These are phyloP conservation scores for Lithophane socia DNA, from an alignment of 2,888 invertebrate species.

Conservation along the genomic window DNA sequence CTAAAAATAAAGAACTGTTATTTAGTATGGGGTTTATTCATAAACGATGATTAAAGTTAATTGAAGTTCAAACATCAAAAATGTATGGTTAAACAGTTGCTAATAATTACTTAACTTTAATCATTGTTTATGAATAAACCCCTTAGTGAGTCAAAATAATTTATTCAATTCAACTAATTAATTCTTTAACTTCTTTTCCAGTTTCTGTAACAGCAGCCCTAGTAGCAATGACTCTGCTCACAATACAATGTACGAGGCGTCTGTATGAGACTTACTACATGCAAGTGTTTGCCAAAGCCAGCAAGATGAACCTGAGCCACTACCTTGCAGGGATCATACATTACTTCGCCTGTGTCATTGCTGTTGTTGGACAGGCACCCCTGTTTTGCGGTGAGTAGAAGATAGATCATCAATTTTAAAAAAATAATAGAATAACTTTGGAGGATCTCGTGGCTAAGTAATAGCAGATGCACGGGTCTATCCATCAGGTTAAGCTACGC, in stretches of 20 bases:
- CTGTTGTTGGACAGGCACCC: constrained; percentile 93
- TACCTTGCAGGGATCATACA: constrained; percentile 94
- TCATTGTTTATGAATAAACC: too few relatives aligned
- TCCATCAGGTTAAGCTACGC: too few relatives aligned
- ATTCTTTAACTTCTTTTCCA: constrained; percentile 71
- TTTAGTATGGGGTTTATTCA: neutral
- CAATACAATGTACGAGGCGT: constrained; percentile 93
- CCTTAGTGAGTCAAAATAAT: too few relatives aligned
- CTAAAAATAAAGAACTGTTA: neutral
- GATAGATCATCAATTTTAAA: neutral
- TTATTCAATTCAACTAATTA: neutral
- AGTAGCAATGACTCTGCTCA: constrained; percentile 91
- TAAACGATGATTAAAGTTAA: too few relatives aligned
- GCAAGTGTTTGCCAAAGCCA: constrained; percentile 94
- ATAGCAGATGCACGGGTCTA: too few relatives aligned
- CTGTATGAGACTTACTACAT: constrained; percentile 95
- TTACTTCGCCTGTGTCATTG: constrained; percentile 93
- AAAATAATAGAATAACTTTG: neutral
- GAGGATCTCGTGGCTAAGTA: too few relatives aligned
- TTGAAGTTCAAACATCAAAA: too few relatives aligned
- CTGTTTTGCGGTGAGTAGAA: constrained; percentile 90
- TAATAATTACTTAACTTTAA: too few relatives aligned
- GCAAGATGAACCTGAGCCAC: constrained; percentile 94
- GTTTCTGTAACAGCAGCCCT: constrained; percentile 91
- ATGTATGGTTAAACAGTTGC: too few relatives aligned